phyloP scores from a whole-genome alignment of 1,140 invertebrate species.

The Penaeus japonicus region DNA sequence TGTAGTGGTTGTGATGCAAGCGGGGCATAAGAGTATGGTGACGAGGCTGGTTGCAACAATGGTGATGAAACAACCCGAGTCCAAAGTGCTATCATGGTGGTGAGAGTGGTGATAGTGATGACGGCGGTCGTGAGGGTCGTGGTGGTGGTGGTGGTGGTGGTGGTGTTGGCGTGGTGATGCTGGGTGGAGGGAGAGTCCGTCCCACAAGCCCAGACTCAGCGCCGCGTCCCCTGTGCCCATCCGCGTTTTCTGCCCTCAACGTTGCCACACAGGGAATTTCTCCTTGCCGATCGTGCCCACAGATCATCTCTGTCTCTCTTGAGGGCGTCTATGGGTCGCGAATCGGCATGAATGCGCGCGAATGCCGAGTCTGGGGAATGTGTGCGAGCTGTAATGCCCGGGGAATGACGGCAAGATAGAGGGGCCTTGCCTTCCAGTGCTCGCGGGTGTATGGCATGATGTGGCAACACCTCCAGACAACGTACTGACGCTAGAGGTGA shows the following conservation, averaged over 20 bases:
- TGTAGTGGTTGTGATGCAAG: no score
- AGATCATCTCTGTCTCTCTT: no score
- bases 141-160: neutral
- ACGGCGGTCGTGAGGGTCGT: neutral
- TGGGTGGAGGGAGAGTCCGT: neutral
- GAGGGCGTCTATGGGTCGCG: neutral
- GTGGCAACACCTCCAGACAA: slow-evolving; percentile 32
- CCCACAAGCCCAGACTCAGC: slow-evolving; percentile 8
- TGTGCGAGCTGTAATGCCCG: neutral
- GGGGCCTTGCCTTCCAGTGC: neutral
- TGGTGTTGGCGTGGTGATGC: neutral
- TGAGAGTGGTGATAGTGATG: neutral
- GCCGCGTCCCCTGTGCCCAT: slow-evolving; percentile 29
- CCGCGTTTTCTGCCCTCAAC: slow-evolving; percentile 36
- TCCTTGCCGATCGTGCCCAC: no score
- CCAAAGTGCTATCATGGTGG: no score
- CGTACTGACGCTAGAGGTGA: slow-evolving; percentile 25
- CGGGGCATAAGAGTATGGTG: no score
- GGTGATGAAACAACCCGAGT: no score
- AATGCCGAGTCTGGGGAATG: neutral
- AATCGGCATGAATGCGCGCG: neutral
- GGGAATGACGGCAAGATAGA: neutral
- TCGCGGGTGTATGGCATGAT: slow-evolving; percentile 25
- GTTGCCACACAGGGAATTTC: slow-evolving; percentile 21
- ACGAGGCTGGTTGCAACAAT: no score